Evolutionary conservation across 2,797 vertebrate species (phyloP).

Genomic region (Kryptolebias ocellatus): DNA sequence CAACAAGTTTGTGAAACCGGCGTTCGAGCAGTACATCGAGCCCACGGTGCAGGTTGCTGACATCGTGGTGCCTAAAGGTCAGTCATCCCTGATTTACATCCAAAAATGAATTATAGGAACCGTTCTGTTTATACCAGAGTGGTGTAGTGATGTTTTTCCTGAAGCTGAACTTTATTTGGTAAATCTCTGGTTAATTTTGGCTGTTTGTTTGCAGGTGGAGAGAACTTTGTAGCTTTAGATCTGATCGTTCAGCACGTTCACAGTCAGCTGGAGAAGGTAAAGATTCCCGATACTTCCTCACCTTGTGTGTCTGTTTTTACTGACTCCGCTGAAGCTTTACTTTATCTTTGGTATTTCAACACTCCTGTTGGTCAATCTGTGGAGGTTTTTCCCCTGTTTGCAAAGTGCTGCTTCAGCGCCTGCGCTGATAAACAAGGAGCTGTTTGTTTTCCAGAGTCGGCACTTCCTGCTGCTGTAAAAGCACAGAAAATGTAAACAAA

Average conservation of each 20-base stretch:
- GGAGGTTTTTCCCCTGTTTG: not conserved
- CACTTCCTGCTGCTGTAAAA: not conserved
- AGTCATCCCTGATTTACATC: slow-evolving; percentile 9
- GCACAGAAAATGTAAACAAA: not conserved
- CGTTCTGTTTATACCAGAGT: too few species aligned
- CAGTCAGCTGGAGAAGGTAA: slow-evolving; percentile 88
- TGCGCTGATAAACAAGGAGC: not conserved
- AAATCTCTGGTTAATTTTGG: not conserved
- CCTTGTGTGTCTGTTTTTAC: not conserved
- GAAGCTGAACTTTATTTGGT: not conserved
- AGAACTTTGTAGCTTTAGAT: slow-evolving; percentile 87
- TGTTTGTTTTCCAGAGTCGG: not conserved
- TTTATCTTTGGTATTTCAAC: slow-evolving; percentile 6
- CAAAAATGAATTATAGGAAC: too few species aligned
- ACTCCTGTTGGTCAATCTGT: not conserved
- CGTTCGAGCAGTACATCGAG: slow-evolving; percentile 88
- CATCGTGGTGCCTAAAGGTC: slow-evolving; percentile 88
- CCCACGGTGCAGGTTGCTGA: slow-evolving; percentile 86
- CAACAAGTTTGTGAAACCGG: slow-evolving; percentile 88
- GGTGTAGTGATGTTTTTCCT: too few species aligned
- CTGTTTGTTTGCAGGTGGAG: slow-evolving; percentile 76
- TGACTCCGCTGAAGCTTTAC: slow-evolving; percentile 7
- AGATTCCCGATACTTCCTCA: not conserved
- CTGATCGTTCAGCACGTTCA: slow-evolving; percentile 88
- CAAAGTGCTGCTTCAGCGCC: slow-evolving; percentile 14